Evolutionary conservation across 92 coral and sea anemone genomes (phyloP).

Genomic region (Galaxea fascicularis): DNA sequence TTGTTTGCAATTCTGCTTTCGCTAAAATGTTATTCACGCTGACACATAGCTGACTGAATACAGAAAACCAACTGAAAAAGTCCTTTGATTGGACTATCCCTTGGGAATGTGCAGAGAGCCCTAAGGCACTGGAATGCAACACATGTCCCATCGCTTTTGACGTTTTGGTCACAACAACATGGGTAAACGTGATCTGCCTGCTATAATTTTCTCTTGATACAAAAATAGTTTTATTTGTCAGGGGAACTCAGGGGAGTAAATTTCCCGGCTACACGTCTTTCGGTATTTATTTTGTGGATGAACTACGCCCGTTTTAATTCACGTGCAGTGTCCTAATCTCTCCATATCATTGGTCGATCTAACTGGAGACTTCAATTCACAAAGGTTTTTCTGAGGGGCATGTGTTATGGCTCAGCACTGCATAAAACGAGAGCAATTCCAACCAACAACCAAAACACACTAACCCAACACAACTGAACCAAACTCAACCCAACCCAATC

Average conservation of each 20-base stretch:
- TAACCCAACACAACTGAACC: background rate
- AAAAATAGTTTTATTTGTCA: background rate
- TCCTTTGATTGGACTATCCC: background rate
- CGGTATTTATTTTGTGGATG: background rate
- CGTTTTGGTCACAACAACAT: background rate
- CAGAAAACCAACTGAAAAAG: slow-evolving; percentile 11
- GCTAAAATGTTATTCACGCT: background rate
- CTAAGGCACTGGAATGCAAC: background rate
- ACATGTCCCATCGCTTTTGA: slow-evolving; percentile 6
- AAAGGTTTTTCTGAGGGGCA: background rate
- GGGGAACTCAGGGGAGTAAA: background rate
- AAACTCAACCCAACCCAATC: slow-evolving; percentile 9
- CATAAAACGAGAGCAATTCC: background rate
- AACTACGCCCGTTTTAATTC: background rate
- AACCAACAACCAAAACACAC: background rate
- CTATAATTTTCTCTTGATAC: background rate
- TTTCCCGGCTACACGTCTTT: background rate
- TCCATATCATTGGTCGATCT: background rate
- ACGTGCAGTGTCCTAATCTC: background rate
- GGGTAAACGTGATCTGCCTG: background rate
- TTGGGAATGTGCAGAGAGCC: background rate
- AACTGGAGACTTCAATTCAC: background rate
- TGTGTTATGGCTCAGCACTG: background rate
- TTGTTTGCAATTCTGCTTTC: background rate
- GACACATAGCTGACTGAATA: background rate